Base-by-base conservation (phyloP, 2,113 vertebrate species). In the Sylvilagus bachmani region DNA sequence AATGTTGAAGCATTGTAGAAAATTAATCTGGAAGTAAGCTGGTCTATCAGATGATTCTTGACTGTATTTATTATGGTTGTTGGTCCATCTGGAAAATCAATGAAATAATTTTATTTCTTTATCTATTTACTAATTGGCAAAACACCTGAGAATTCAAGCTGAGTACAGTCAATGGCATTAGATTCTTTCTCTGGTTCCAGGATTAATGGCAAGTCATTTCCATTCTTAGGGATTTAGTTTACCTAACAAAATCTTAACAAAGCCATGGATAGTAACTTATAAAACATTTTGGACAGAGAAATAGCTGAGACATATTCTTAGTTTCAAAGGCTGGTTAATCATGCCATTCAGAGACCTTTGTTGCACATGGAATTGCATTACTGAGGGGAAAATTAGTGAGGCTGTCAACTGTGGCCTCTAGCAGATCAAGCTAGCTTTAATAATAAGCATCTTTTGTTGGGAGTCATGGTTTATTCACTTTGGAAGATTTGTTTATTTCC, bases 1-100 rank as follows among this genome's bases (percentile, higher is more conserved):
- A 0, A 85, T 97, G 17, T 33, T 78, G 69, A 92, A 33, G 78
- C 38, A 70, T 71, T 97, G 55, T 0, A 74, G 86, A 92, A 96
- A 97, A 97, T 87, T 95, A 94, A 25, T 13, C 86, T 94, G 81
- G 6, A 96, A 92, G 94, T 88, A 44, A 97, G 92, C 55, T 66
- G 38, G 58, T 62, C 25, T 16, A 24, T 38, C 90, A 96, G 3
- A 12, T 51, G 1, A 92, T 93, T 93, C 93, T 85, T 85, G 51
- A 58, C 27, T 89, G 21, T 38, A 33, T 82, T 79, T 75, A 70
- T 91, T 75, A 13, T 12, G n/a, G 44, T n/a, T 94, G 96, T 92
- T 95, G 97, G 95, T 97, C 94, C 97, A 95, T 96, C 92, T 97
- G 84, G 58, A 96, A 67, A 10, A 64, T 64, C 31, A 88, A 66